Evolutionary conservation across 2,888 invertebrate genomes (phyloP), one percentile per base, ranked within the genome.

Genomic region (Odontocerum albicorne): DNA sequence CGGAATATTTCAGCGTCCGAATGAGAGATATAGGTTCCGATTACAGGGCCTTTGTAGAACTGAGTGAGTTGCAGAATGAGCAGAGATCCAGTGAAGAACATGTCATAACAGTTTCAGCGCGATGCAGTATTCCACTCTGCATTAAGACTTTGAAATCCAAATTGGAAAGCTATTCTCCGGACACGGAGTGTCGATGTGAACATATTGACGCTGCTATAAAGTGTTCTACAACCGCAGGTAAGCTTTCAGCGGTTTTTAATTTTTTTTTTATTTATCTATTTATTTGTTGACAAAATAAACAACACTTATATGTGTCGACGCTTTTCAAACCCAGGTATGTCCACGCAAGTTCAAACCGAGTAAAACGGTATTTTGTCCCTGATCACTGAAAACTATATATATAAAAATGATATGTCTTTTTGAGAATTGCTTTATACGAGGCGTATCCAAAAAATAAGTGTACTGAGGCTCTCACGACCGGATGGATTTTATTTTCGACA

Each of bases 11-110:
- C 2, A 47, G 47, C 15, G 85, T 90, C 1, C 70, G 86, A 40
- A 78, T 85, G 1, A 75, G 84, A 43, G 88, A 88, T 61, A 80
- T 83, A 60, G 85, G 86, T 0, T 83, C 85, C 1, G 86, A 88
- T 57, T 82, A 84, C 49, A 73, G 90, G 33, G 88, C 86, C 17
- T 90, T 91, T 69, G 90, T 90, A 1, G 86, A 86, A 59, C 66
- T 72, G 69, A 63, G 79, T 68, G 64, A 72, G 67, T 60, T 42
- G 3, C n/a, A 31, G 10, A 42, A 21, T 13, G 32, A 72, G 63
- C 59, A 71, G 56, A 66, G 70, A 2, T 62, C 72, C 20, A 66
- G 70, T 7, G 67, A 71, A 61, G 71, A 72, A 46, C 70, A 72
- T 42, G 69, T 71, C 1, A 66, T 70, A 1, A 19, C 39, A 12